These are phyloP conservation scores for Bujurquina vittata DNA, from an alignment of 2,113 vertebrate genomes.

Conservation along the genomic window DNA sequence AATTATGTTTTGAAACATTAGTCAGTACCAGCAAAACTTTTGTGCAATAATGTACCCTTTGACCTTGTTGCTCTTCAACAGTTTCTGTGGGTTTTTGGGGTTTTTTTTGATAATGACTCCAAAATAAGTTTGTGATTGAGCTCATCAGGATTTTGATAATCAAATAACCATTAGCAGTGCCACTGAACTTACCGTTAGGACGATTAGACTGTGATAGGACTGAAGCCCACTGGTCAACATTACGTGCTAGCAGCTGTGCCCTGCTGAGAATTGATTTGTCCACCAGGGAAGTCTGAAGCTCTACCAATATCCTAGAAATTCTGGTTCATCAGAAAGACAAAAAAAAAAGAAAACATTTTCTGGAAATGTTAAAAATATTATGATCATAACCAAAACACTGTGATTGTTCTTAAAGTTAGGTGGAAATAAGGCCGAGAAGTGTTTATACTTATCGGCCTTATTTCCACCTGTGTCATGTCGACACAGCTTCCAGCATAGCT, in stretches of 20 bases:
- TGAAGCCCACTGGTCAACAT: conserved; percentile 64
- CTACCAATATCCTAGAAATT: conserved; percentile 71
- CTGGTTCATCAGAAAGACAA: conserved; percentile 43
- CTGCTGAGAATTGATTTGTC: conserved; percentile 63
- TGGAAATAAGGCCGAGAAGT: neutral
- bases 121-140: neutral
- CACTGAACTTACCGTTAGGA: conserved; percentile 50
- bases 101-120: neutral
- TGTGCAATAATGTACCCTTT: neutral
- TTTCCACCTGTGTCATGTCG: no score
- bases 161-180: neutral
- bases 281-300: conserved; percentile 73
- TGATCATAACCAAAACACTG: neutral
- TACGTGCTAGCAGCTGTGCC: conserved; percentile 56
- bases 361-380: neutral
- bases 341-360: neutral
- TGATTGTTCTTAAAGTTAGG: neutral
- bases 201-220: conserved; percentile 51
- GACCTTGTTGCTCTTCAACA: neutral
- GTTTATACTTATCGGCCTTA: no score
- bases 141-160: neutral
- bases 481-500: no score
- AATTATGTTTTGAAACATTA: conserved; percentile 42
- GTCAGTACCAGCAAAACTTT: conserved; percentile 13
- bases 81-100: neutral